Evolutionary conservation across 2,797 vertebrate species (phyloP).

Genomic region (Kryptopterus vitreolus): DNA sequence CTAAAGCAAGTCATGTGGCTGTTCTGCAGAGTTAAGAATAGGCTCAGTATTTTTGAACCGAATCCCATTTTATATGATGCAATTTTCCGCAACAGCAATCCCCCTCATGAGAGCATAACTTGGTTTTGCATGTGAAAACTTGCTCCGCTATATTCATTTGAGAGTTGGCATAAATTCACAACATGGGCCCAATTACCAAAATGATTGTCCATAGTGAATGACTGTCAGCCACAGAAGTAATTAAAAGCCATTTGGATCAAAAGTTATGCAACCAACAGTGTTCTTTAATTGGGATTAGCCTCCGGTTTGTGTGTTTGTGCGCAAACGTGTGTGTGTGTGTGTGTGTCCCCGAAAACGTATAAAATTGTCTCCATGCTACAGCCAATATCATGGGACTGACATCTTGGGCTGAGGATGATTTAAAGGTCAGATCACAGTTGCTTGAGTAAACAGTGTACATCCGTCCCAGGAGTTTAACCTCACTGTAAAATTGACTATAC

Average conservation of each 20-base stretch:
- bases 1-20: slow-evolving; percentile 31
- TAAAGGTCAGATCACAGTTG: slow-evolving; percentile 51
- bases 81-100: slow-evolving; percentile 40
- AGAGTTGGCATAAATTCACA: slow-evolving; percentile 19
- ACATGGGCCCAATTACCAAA: slow-evolving; percentile 29
- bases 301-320: slow-evolving; percentile 7
- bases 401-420: slow-evolving; percentile 33
- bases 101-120: slow-evolving; percentile 37
- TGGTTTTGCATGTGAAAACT: slow-evolving; percentile 40
- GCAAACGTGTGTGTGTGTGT: background rate
- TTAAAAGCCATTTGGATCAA: slow-evolving; percentile 19
- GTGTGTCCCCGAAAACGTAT: background rate
- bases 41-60: slow-evolving; percentile 42
- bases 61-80: slow-evolving; percentile 45
- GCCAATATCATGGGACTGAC: slow-evolving; percentile 25
- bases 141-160: slow-evolving; percentile 11
- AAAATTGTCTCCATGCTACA: slow-evolving; percentile 16
- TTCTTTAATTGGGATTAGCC: background rate
- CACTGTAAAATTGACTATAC: slow-evolving; percentile 44
- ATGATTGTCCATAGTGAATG: slow-evolving; percentile 20
- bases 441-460: slow-evolving; percentile 50
- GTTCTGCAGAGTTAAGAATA: slow-evolving; percentile 47
- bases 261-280: background rate
- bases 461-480: slow-evolving; percentile 39
- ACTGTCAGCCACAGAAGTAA: slow-evolving; percentile 7